phyloP scores from a whole-genome alignment of 2,888 invertebrate genomes.

The Hypomecis punctinalis region DNA sequence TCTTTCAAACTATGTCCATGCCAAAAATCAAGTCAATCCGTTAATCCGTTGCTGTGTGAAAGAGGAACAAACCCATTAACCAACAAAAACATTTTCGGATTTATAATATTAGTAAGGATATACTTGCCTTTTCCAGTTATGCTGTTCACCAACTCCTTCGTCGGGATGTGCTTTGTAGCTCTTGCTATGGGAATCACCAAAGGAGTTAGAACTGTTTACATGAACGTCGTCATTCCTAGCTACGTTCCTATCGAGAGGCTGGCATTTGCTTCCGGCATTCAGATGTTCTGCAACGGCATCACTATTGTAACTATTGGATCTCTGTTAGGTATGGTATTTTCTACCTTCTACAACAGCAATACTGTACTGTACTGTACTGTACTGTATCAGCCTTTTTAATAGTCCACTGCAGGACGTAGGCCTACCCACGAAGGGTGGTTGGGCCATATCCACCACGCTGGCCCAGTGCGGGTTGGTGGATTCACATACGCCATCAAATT shows the following conservation, averaged over 20 bases:
- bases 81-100: no score
- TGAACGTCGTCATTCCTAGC: conserved; percentile 88
- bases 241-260: conserved; percentile 88
- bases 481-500: no score
- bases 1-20: no score
- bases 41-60: no score
- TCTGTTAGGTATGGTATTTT: conserved; percentile 82
- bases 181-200: conserved; percentile 87
- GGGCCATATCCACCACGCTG: no score
- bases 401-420: no score
- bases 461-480: no score
- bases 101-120: not conserved
- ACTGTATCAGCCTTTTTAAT: no score
- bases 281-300: conserved; percentile 88
- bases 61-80: no score
- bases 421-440: no score
- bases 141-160: conserved; percentile 74
- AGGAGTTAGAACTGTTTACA: conserved; percentile 88
- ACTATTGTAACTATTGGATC: conserved; percentile 86
- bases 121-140: conserved; percentile 67
- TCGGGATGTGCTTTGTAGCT: conserved; percentile 80
- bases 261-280: conserved; percentile 88
- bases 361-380: no score
- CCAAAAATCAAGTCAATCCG: no score
- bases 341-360: not conserved